Base-by-base conservation (phyloP, 2,888 invertebrate species). In the Lithophane semibrunnea region DNA sequence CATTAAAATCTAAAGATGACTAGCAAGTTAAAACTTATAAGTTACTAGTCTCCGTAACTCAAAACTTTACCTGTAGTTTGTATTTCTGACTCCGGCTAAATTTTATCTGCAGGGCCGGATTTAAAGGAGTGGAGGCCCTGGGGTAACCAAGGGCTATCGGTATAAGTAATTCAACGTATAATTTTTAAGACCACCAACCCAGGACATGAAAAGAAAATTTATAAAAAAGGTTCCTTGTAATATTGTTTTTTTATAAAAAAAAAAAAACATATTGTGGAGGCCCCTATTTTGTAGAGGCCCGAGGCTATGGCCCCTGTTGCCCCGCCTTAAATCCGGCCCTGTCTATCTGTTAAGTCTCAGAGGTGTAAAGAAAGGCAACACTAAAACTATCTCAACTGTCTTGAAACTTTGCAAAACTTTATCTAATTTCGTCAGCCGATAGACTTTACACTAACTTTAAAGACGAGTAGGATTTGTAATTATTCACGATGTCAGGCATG, bases 51-150 rank as follows among this genome's bases (percentile, higher is more conserved):
- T 56, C 58, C 4, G n/a, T 63, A n/a, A 24, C n/a, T 49, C 13
- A 67, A 58, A 77, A 71, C 67, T 77, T 83, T 60, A 68, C n/a
- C 13, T 67, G 68, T 37, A 67, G 21, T 70, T 68, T 60, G 16
- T 77, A 29, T 60, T 54, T 68, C 54, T 68, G 16, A 63, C 21
- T 63, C 21, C 21, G 12, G 47, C 60, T 65, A 37, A 56, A 68
- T 29, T 78, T 13, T 49, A 56, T 49, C 68, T 29, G n/a, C 29
- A 29, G 29, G 29, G 29, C 29, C 29, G 29, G 29, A 29, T 29
- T 29, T 29, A 29, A 29, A 29, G 29, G 29, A 29, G 29, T 29
- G 29, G 29, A 29, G 29, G 29, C 29, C 29, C 29, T 29, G 29
- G 29, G 29, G 29, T 1, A 29, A 1, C 29, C 29, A 29, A 29